phyloP scores from a whole-genome alignment of 2,888 invertebrate species.

The Morpho helenor region DNA sequence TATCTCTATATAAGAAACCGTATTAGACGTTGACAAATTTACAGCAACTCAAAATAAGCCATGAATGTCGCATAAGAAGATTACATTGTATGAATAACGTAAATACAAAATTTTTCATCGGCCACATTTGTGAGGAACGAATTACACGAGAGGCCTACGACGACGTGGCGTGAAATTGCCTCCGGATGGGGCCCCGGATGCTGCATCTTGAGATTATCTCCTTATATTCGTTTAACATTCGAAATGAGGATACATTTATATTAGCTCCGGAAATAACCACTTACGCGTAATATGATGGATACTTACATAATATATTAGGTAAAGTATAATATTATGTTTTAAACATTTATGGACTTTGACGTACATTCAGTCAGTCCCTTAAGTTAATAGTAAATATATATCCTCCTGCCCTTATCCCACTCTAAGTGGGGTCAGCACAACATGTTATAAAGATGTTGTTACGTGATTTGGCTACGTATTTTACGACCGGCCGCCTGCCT shows the following conservation, averaged over 20 bases:
- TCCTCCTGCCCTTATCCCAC: too few species aligned
- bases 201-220: constrained; percentile 30
- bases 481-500: too few species aligned
- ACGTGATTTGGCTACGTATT: too few species aligned
- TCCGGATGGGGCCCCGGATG: constrained; percentile 35
- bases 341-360: not conserved
- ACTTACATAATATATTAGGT: too few species aligned
- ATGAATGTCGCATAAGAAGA: constrained; percentile 27
- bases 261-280: constrained; percentile 23
- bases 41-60: constrained; percentile 1
- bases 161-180: constrained; percentile 72
- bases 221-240: constrained; percentile 28
- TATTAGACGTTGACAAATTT: not conserved
- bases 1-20: too few species aligned
- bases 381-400: too few species aligned
- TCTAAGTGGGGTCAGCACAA: too few species aligned
- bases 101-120: constrained; percentile 50
- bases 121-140: constrained; percentile 45
- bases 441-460: too few species aligned
- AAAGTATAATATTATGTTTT: too few species aligned
- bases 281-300: constrained; percentile 17
- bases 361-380: too few species aligned
- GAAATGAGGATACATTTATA: constrained; percentile 27
- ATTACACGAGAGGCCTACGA: constrained; percentile 52
- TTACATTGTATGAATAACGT: constrained; percentile 46